Base-by-base conservation (phyloP, 2,797 vertebrate species). In the Sebastes iracundus region DNA sequence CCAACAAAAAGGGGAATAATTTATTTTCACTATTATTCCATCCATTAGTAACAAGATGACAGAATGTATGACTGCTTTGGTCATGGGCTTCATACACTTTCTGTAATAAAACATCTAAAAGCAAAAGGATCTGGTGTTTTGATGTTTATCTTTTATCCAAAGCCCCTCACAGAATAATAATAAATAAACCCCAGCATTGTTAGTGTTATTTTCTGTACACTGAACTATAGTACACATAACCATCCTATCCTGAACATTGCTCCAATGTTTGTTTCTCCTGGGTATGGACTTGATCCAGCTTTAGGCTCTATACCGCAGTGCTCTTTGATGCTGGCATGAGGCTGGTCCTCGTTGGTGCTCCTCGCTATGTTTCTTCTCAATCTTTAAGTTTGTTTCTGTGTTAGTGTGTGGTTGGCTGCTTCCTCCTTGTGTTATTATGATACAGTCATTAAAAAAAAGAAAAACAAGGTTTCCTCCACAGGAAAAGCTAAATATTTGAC, bases 291-390 rank as follows among this genome's bases (percentile, higher is more conserved):
- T 61, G 46, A 63, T 73, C 8, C 27, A 76, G 61, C 66, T 77
- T 65, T 23, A 55, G 25, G 27, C 30, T 38, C 33, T 69, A 69
- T 84, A 77, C 62, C 73, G 81, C 83, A 80, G 72, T 18, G 28
- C 33, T 79, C 66, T 82, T 62, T 73, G 63, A 75, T 56, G 72
- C 62, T 75, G 55, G 61, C 80, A 33, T 74, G 59, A 76, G 55
- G 79, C 59, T 66, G 27, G 65, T 75, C 79, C 68, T 80, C 58
- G 53, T 76, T 75, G 69, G 32, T 78, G 78, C 77, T 80, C 46
- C 52, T 64, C 2, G 2, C 28, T 55, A 5, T 64, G 18, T 79
- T 58, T 72, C 56, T 60, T 78, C 49, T 67, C 32, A 30, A 8
- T 79, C 75, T 79, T 72, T 58, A 27, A 55, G 30, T 78, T 72